Base-by-base conservation (phyloP, 2,113 vertebrate genomes). In the Puntigrus tetrazona region DNA sequence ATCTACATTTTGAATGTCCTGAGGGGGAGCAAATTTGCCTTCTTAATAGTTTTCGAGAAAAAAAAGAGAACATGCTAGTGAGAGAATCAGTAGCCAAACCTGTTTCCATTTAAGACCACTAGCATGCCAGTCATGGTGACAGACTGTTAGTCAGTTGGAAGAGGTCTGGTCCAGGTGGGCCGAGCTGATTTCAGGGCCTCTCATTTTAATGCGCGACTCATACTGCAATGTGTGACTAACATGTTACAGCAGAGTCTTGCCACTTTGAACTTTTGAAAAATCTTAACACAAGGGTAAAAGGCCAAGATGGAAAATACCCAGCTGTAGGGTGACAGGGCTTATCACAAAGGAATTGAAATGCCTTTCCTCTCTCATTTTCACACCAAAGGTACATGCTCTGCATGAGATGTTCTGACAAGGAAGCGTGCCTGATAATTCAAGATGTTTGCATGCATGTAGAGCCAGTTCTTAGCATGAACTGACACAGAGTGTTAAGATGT, bases 191-290 rank as follows among this genome's bases (percentile, higher is more conserved):
- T 87, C 88, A 82, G 89, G 88, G 87, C 90, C 91, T 70, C 83
- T 82, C 25, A 69, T 84, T 69, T 78, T 67, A 70, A 84, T 69
- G 45, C 10, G 34, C 3, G 34, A 67, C 45, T 69, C 75, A 29
- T 85, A 86, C 85, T 80, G 89, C 90, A 88, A 93, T 93, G 93
- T 91, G 90, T 92, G 92, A 94, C 93, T 92, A 94, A 86, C 85
- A 69, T 79, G 84, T 80, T 86, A 83, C 85, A 86, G 85, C 78
- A 76, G 85, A 83, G 73, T 25, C 75, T 52, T 87, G 91, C 87
- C 91, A 91, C 90, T 90, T 83, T 84, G 88, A 88, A 91, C 81
- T 82, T 86, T 88, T 73, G 52, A 83, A 85, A 78, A 90, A 43
- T 13, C 89, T 52, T 47, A 55, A 61, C 59, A 13, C 11, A 73